Evolutionary conservation across 2,113 vertebrate genomes (phyloP), one percentile per base, ranked within the genome.

Genomic region (Archocentrus centrarchus): DNA sequence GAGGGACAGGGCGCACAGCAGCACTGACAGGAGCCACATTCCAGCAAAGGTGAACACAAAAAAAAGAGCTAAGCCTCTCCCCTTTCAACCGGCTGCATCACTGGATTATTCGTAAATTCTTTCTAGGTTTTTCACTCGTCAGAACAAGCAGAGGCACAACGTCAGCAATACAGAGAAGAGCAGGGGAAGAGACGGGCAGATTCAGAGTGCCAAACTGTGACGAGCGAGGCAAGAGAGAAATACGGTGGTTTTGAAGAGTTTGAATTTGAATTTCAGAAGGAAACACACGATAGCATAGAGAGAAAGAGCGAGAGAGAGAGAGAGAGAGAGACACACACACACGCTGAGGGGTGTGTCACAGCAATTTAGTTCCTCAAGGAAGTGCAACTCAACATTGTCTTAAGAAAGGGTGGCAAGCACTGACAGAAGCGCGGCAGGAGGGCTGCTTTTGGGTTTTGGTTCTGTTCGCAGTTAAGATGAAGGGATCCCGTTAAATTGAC

Each of bases 351-450:
- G 96, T 96, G 96, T 96, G 95, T 94, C 95, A 94, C 91, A 90
- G 90, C 95, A 94, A 94, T 95, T 95, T 94, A 96, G 95, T 96
- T 96, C 96, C 96, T 96, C 94, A 93, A 96, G 96, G 96, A 96
- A 96, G 95, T 96, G 66, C 89, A 92, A 93, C 90, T 93, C 90
- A 94, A 84, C 93, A 93, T 90, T 93, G 95, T 95, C 94, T 95
- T 93, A 93, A 95, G 92, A 94, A 88, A 91, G 88, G 83, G 85
- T 81, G 87, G 86, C 22, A 81, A 82, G 85, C 86, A 79, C 37
- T 89, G 88, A 94, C 81, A 84, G 84, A 47, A 27, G 90, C 66
- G 75, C 82, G 62, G 85, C 82, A 64, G 80, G 85, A 93, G 68
- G 81, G 87, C 59, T 79, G 24, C 77, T 70, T 47, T 44, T 3